Evolutionary conservation across 2,888 invertebrate species (phyloP), one percentile per base, ranked within the genome.

Genomic region (Hydriomena furcata): DNA sequence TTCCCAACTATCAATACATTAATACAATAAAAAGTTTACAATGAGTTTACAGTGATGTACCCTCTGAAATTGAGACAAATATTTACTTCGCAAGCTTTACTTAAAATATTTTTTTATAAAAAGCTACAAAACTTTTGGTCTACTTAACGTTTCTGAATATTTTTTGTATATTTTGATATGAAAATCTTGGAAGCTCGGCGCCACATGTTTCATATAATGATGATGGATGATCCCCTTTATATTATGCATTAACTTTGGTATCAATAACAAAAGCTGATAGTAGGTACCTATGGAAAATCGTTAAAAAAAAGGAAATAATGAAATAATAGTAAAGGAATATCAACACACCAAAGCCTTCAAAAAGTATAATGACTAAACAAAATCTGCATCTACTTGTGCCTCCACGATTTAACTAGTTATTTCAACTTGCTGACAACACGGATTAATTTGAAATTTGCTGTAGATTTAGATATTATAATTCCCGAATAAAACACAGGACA

Each of bases 181-280:
- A 49, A 52, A 50, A 45, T 52, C 36, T 43, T 45, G 42, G 17
- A 35, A 43, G 35, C 46, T 23, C 30, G 50, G 7, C 47, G 32
- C 52, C 61, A 38, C 38, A 40, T 60, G 60, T 60, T 55, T 47
- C 50, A 35, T 36, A 47, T 47, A 40, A 54, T 53, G 42, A 52
- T 60, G 59, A 64, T 64, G 49, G 64, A 64, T 64, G 61, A 38
- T 54, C 51, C 24, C 8, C 25, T 31, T 37, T 25, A 17, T 44
- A 52, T 45, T 40, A 47, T 57, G 48, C 55, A 57, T 60, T 52
- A 54, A 46, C 36, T 54, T 51, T 44, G 28, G 38, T 41, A 41
- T 30, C 48, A 20, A 34, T 52, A 52, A 53, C 40, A 47, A 46
- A 44, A 31, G 47, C 45, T n/a, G 31, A 56, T 52, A 44, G n/a